Evolutionary conservation across 2,888 invertebrate species (phyloP), one percentile per base, ranked within the genome.

Genomic region (Erebia epiphron): DNA sequence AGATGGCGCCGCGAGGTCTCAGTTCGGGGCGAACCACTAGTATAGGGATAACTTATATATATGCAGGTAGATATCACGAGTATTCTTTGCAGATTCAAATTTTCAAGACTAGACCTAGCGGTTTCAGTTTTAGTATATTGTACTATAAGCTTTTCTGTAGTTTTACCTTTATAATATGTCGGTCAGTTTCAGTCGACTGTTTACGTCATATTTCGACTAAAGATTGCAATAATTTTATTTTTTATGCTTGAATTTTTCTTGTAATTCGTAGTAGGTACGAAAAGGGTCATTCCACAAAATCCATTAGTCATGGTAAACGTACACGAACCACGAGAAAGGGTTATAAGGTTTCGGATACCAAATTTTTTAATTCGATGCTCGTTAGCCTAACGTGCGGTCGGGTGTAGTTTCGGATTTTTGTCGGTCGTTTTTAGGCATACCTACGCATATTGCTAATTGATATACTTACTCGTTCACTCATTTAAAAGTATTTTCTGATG

Each of bases 351-450:
- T 85, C 83, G 80, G 80, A 81, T 84, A 81, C 85, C 83, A 81
- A 86, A 85, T 82, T 76, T 81, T 46, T 83, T 83, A 84, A 87
- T 86, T 81, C 80, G 84, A 86, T 81, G 81, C 89, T 90, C 83
- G 89, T 88, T 90, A 80, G 72, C 64, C 58, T 69, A 76, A 75
- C 75, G 77, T 72, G 76, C 69, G 74, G 64, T 73, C 75, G 68
- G 69, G 69, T 73, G 73, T 75, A 71, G 69, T 75, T 74, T 77
- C 67, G 43, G 66, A 68, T 74, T 73, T 74, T 74, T 69, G 65
- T 60, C 62, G 69, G 68, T 74, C 70, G 63, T 74, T 74, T 69
- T 11, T 46, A 57, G 49, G 54, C 56, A 4, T 46, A 35, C 35
- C 26, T 26, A 26, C 26, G 26, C 26, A 56, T 56, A 43, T 43